Conservation (phyloP, 2,888 invertebrate genomes). For the Escarpia spicata region DNA sequence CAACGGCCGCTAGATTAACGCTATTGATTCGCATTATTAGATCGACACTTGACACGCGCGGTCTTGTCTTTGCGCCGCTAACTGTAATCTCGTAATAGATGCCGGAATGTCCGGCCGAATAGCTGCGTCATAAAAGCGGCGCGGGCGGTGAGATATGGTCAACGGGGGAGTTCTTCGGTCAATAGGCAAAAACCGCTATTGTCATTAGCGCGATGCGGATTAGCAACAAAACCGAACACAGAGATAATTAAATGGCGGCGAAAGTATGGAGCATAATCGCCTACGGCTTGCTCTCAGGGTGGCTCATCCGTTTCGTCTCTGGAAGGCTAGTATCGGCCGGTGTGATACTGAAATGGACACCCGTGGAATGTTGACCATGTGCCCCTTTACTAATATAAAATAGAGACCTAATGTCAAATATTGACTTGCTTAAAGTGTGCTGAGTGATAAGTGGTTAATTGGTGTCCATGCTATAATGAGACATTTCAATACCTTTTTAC, state of each 20-base stretch:
- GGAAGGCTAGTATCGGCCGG: no score
- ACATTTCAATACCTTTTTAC: no score
- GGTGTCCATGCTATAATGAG: no score
- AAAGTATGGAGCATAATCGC: not conserved
- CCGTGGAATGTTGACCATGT: no score
- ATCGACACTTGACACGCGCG: conserved; percentile 16
- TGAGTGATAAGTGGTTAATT: no score
- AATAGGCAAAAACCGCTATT: not conserved
- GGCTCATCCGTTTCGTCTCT: not conserved
- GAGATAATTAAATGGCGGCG: not conserved
- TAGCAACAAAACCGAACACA: not conserved
- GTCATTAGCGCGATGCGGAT: conserved; percentile 4
- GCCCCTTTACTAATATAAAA: no score
- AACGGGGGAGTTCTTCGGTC: not conserved
- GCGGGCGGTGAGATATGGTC: not conserved
- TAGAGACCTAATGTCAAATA: no score
- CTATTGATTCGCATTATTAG: conserved; percentile 3
- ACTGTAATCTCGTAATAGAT: conserved; percentile 12
- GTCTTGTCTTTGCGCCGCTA: not conserved
- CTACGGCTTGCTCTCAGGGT: not conserved
- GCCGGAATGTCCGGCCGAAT: conserved; percentile 11
- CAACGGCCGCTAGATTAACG: not conserved
- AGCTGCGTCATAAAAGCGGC: not conserved
- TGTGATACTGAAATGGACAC: no score
- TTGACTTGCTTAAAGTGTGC: no score